phyloP scores from a whole-genome alignment of 2,888 invertebrate species.

The Mantis religiosa region DNA sequence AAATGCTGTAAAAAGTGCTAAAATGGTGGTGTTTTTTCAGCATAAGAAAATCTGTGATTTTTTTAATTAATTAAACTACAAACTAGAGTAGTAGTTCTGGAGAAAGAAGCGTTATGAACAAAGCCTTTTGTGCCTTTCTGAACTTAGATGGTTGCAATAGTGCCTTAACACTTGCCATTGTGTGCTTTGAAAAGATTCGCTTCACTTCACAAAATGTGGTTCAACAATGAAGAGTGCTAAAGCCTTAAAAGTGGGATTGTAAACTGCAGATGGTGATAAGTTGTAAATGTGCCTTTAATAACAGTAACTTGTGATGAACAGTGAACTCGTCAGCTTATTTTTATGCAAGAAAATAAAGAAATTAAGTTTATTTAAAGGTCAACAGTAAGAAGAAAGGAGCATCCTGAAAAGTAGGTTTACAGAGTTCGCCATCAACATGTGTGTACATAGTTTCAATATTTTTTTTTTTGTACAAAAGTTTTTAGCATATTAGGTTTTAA shows the following conservation, averaged over 20 bases:
- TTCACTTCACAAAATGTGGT: background rate
- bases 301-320: background rate
- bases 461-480: slow-evolving; percentile 24
- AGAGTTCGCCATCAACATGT: background rate
- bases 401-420: background rate
- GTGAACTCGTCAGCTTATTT: background rate
- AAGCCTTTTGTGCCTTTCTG: background rate
- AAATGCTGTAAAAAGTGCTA: background rate
- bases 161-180: background rate
- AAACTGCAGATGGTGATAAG: background rate
- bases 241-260: background rate
- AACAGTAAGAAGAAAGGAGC: background rate
- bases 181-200: background rate
- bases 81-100: background rate
- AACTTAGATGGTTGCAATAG: background rate
- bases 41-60: background rate
- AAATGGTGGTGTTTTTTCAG: background rate
- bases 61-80: background rate
- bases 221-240: background rate
- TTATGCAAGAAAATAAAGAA: background rate
- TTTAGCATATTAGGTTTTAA: background rate
- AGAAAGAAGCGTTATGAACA: background rate
- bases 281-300: background rate
- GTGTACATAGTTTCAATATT: slow-evolving; percentile 23
- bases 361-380: background rate